A percentile compares a stretch with the other conserved stretches of the same genome.
These are phyloP conservation scores for Lethenteron camtschaticum DNA, from an alignment of 2,113 vertebrate genomes.

Conservation along the genomic window DNA sequence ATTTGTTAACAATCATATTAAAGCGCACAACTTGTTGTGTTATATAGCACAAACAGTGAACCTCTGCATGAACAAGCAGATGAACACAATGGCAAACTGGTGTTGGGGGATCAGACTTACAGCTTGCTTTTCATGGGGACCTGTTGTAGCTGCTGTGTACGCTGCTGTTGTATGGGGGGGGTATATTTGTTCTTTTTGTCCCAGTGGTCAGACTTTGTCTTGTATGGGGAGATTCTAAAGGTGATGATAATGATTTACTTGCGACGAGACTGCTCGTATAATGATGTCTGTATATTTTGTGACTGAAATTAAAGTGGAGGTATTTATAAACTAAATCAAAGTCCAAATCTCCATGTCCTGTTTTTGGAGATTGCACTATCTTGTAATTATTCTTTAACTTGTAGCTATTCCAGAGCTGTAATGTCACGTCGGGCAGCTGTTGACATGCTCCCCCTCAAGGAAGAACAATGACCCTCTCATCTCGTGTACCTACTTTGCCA, in stretches of 20 bases:
- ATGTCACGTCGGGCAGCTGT: no score
- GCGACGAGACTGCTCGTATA: neutral
- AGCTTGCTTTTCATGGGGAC: neutral
- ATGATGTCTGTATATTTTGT: constrained; percentile 6
- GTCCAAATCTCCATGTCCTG: no score
- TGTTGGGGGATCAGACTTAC: neutral
- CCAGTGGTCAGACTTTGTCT: neutral
- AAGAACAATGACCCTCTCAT: no score
- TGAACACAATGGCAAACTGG: neutral
- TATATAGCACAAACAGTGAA: no score
- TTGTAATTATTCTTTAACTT: no score
- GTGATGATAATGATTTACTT: neutral
- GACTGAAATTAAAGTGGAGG: constrained; percentile 2
- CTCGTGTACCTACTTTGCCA: no score
- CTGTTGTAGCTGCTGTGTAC: neutral
- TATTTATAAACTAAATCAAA: neutral
- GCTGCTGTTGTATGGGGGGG: neutral
- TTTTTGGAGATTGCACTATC: no score
- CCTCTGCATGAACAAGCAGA: no score
- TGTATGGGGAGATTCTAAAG: neutral
- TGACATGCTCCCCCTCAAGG: no score
- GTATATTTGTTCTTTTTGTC: neutral
- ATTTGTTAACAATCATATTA: no score
- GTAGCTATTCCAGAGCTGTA: no score
- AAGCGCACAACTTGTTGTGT: no score